phyloP scores from a whole-genome alignment of 2,113 vertebrate genomes.

The Chaetodon trifascialis region DNA sequence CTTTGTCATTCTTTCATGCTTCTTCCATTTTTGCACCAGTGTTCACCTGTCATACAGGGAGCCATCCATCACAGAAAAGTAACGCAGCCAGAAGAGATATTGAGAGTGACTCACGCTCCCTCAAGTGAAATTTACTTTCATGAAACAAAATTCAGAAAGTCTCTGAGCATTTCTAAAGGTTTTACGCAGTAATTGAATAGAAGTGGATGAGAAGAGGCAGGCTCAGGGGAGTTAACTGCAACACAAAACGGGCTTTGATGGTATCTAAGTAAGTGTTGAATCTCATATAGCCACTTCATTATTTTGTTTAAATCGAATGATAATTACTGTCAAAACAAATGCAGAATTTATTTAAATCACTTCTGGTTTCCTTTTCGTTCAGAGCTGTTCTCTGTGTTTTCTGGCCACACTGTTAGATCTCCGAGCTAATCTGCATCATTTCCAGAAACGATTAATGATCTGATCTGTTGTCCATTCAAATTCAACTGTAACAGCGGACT shows the following conservation, averaged over 20 bases:
- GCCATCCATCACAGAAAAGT: constrained; percentile 21
- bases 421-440: not conserved
- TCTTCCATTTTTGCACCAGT: constrained; percentile 10
- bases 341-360: not conserved
- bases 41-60: not conserved
- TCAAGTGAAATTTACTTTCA: not conserved
- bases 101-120: not conserved
- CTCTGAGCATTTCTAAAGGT: not conserved
- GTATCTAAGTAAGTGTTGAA: not conserved
- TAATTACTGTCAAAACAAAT: constrained; percentile 5
- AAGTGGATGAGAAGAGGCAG: constrained; percentile 2
- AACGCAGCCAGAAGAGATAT: not conserved
- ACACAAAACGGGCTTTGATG: too few species aligned
- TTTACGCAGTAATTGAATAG: not conserved
- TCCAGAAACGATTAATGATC: not conserved
- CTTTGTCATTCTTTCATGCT: constrained; percentile 9
- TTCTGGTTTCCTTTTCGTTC: not conserved
- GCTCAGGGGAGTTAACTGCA: too few species aligned
- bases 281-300: not conserved
- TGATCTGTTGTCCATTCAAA: constrained; percentile 12
- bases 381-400: not conserved
- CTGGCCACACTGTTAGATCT: not conserved
- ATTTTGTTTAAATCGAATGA: not conserved
- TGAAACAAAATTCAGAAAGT: not conserved
- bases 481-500: not conserved